These are phyloP conservation scores for Itoplectis maculator DNA, from an alignment of 2,888 invertebrate genomes.

Conservation along the genomic window DNA sequence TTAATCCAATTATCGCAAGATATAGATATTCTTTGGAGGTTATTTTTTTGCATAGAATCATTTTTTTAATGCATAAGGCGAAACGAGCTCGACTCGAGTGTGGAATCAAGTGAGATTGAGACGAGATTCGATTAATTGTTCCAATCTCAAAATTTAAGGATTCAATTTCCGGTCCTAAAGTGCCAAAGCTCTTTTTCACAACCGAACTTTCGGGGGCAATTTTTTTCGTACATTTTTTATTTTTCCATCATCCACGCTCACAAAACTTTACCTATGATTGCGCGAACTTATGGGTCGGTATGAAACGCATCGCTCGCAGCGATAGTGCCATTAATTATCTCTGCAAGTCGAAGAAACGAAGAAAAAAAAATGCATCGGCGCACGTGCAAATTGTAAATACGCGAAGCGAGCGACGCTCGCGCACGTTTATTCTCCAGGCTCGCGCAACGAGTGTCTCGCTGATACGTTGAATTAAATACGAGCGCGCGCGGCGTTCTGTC, in stretches of 20 bases:
- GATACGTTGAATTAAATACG: slow-evolving; percentile 33
- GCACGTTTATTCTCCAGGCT: slow-evolving; percentile 40
- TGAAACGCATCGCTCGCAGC: slow-evolving; percentile 26
- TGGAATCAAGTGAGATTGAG: background rate
- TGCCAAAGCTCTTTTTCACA: too few relatives aligned
- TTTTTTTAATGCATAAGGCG: slow-evolving; percentile 6
- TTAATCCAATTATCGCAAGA: slow-evolving; percentile 49
- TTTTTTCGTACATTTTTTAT: background rate
- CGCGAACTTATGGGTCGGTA: slow-evolving; percentile 34
- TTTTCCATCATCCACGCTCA: background rate
- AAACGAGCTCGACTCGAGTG: background rate
- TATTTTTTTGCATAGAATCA: slow-evolving; percentile 17
- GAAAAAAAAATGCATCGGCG: slow-evolving; percentile 30
- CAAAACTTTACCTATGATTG: background rate
- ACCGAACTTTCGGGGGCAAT: too few relatives aligned
- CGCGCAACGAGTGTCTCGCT: slow-evolving; percentile 46
- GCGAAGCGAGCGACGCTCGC: slow-evolving; percentile 18
- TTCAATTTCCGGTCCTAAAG: too few relatives aligned
- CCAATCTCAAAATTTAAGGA: too few relatives aligned
- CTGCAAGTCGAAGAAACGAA: slow-evolving; percentile 33
- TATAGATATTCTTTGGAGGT: background rate
- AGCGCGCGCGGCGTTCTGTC: slow-evolving; percentile 20
- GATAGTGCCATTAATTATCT: slow-evolving; percentile 52
- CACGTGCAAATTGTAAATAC: slow-evolving; percentile 56
- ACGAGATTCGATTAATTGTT: background rate